A percentile compares a stretch with the other conserved stretches of the same genome.
These are phyloP conservation scores for Psilopogon haemacephalus DNA, from an alignment of 2,113 vertebrate species.

Conservation along the genomic window DNA sequence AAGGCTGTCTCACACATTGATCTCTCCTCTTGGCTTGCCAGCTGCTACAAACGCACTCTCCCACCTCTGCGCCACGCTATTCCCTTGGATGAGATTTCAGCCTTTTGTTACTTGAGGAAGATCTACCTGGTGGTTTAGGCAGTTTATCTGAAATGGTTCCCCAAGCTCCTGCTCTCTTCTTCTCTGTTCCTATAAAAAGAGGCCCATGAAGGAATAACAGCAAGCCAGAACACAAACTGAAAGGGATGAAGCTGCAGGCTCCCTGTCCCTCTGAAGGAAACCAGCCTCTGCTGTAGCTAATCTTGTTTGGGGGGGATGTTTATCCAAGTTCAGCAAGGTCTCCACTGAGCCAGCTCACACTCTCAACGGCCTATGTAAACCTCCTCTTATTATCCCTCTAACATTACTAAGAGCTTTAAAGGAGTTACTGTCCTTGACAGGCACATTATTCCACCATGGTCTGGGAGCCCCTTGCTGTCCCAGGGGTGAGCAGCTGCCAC, in stretches of 20 bases:
- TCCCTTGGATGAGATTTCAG: not conserved
- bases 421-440: not conserved
- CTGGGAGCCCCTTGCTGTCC: not conserved
- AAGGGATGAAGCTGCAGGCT: not conserved
- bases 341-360: not conserved
- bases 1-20: not conserved
- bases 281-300: not conserved
- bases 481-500: rapidly evolving
- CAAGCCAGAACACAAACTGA: not conserved
- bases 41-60: not conserved
- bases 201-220: not conserved
- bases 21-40: not conserved
- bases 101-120: not conserved
- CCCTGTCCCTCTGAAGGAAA: not conserved
- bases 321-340: not conserved
- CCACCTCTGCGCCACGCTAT: not conserved
- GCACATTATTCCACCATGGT: not conserved
- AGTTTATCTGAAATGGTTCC: not conserved
- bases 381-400: not conserved
- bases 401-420: not conserved
- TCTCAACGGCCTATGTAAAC: not conserved
- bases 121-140: not conserved
- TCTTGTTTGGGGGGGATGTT: not conserved
- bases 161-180: not conserved
- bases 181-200: not conserved